Evolutionary conservation across 1,140 invertebrate species (phyloP).

Genomic region (Scaptomyza graminum): DNA sequence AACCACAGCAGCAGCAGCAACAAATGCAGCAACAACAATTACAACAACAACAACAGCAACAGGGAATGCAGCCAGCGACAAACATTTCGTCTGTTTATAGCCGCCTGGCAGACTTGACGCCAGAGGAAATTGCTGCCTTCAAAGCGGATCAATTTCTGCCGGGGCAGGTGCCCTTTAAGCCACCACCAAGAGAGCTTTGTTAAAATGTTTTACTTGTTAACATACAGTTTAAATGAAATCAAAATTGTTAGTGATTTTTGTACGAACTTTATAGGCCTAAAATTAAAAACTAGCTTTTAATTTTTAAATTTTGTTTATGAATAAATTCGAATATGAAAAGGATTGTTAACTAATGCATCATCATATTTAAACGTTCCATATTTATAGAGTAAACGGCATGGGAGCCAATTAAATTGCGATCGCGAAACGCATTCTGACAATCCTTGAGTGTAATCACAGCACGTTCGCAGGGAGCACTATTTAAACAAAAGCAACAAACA

Average conservation of each 20-base stretch:
- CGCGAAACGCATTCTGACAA: conserved; percentile 85
- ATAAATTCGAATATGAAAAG: conserved; percentile 18
- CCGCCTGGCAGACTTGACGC: conserved; percentile 58
- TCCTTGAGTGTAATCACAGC: conserved; percentile 85
- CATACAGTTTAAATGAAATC: not conserved
- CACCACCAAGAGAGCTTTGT: conserved; percentile 74
- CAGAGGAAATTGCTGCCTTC: conserved; percentile 75
- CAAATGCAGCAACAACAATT: conserved; percentile 24
- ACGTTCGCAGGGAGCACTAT: conserved; percentile 76
- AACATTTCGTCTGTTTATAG: conserved; percentile 49
- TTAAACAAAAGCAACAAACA: conserved; percentile 28
- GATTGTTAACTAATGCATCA: conserved; percentile 84
- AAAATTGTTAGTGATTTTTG: too few relatives aligned
- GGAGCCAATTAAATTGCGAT: conserved; percentile 86
- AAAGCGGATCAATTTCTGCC: conserved; percentile 66
- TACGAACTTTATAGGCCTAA: too few relatives aligned
- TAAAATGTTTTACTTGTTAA: conserved; percentile 8
- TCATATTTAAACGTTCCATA: conserved; percentile 86
- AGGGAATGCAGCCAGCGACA: not conserved
- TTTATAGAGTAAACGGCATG: conserved; percentile 86
- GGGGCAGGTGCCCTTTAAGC: conserved; percentile 67
- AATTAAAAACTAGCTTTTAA: too few relatives aligned
- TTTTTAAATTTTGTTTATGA: not conserved
- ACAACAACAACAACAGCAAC: conserved; percentile 24
- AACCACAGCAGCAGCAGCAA: conserved; percentile 17